These are phyloP conservation scores for Ypsolopha scabrella DNA, from an alignment of 2,888 invertebrate species.

Conservation along the genomic window DNA sequence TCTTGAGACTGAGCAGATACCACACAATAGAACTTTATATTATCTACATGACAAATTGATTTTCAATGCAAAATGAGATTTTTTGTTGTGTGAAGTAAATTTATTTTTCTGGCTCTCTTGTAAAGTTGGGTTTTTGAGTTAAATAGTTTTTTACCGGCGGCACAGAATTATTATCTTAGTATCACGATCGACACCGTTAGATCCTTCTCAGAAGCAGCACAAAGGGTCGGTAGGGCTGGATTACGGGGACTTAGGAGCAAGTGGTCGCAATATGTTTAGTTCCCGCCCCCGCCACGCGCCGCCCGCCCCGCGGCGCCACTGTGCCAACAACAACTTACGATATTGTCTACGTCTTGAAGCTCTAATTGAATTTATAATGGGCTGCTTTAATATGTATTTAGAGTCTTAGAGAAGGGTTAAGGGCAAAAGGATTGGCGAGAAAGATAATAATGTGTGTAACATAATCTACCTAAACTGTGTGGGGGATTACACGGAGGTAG, in stretches of 20 bases:
- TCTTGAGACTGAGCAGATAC: no score
- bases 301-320: constrained; percentile 8
- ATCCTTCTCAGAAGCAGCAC: constrained; percentile 26
- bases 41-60: no score
- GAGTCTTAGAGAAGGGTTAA: constrained; percentile 25
- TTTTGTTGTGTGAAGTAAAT: no score
- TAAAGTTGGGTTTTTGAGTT: no score
- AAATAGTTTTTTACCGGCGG: no score
- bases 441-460: no score
- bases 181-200: constrained; percentile 11
- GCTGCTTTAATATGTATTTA: constrained; percentile 59
- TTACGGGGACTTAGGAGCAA: constrained; percentile 39
- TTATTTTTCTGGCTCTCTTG: no score
- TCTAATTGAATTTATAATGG: constrained; percentile 67
- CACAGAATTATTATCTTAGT: no score
- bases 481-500: no score
- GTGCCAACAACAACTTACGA: constrained; percentile 17
- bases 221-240: constrained; percentile 41
- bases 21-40: no score
- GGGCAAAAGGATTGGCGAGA: constrained; percentile 3
- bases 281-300: constrained; percentile 15
- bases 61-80: no score
- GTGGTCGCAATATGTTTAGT: constrained; percentile 50
- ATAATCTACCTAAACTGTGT: no score
- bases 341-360: constrained; percentile 54